These are phyloP conservation scores for Machimus atricapillus DNA, from an alignment of 2,888 invertebrate genomes.

Conservation along the genomic window DNA sequence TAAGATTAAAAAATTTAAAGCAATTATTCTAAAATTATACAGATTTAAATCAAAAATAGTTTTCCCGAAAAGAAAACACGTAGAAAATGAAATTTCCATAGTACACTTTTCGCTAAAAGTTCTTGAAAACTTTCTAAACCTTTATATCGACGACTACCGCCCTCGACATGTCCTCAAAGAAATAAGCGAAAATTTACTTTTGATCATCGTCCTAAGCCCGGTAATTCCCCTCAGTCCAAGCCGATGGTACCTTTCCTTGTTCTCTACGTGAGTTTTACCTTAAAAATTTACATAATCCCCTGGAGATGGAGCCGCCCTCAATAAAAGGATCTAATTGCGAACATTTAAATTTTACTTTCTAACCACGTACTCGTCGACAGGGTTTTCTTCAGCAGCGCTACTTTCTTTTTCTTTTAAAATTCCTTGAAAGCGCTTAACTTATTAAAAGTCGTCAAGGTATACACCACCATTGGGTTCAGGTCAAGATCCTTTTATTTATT, in stretches of 20 bases:
- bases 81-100: not conserved
- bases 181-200: not conserved
- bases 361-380: constrained; percentile 3
- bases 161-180: not conserved
- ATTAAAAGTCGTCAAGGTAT: constrained; percentile 6
- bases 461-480: not conserved
- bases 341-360: constrained; percentile 26
- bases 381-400: not conserved
- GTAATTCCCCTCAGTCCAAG: not conserved
- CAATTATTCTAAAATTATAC: no score
- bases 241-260: not conserved
- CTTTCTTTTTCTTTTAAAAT: not conserved
- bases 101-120: not conserved
- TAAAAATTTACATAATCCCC: not conserved
- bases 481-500: not conserved
- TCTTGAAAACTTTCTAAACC: not conserved
- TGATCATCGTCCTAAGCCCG: not conserved
- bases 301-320: not conserved
- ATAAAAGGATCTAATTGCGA: constrained; percentile 28
- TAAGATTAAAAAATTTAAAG: no score
- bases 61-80: not conserved
- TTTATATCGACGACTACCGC: not conserved
- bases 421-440: constrained; percentile 14
- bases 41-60: no score
- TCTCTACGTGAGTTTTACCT: not conserved